Base-by-base conservation (phyloP, 2,797 vertebrate genomes). In the Anolis apletophallus region DNA sequence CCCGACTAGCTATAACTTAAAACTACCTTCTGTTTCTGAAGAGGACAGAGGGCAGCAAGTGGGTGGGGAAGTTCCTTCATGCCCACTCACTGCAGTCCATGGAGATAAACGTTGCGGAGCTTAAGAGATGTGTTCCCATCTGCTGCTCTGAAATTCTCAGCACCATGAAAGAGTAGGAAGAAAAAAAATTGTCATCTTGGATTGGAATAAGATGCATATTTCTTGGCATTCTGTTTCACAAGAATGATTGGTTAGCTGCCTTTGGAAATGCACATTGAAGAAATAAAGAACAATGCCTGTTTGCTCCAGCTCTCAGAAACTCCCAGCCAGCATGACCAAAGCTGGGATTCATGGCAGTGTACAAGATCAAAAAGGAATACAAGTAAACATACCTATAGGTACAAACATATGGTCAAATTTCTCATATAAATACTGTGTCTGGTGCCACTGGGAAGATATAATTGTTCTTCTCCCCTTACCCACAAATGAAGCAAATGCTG, bases 111-210 rank as follows among this genome's bases (percentile, higher is more conserved):
- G 5, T 76, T 83, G 64, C 57, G 40, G 16, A 54, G 13, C 59
- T 91, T 19, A 74, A 85, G 11, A 0, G 13, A 81, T 91, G 67
- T 17, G 13, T 26, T 81, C 12, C 78, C 77, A 71, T 17, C 23
- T 78, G 59, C 1, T n/a, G 57, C 21, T 40, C 0, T 73, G 54
- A 86, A 54, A 21, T 72, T 84, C 10, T 1, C 52, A 6, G 36
- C 67, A 80, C 3, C 74, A 6, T 14, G 16, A 26, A 4, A 88
- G 80, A 23, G 52, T 40, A 46, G 21, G n/a, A 54, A 54, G 40
- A 68, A 23, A 52, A n/a, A 69, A 16, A 75, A 29, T 80, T 12
- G 2, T 46, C 5, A 14, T 74, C 14, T 10, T 74, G 69, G 46
- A 14, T 7, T 36, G 19, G 55, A 21, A 32, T 3, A 7, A 34